phyloP scores from a whole-genome alignment of 2,888 invertebrate genomes.

The Phortica okadai region DNA sequence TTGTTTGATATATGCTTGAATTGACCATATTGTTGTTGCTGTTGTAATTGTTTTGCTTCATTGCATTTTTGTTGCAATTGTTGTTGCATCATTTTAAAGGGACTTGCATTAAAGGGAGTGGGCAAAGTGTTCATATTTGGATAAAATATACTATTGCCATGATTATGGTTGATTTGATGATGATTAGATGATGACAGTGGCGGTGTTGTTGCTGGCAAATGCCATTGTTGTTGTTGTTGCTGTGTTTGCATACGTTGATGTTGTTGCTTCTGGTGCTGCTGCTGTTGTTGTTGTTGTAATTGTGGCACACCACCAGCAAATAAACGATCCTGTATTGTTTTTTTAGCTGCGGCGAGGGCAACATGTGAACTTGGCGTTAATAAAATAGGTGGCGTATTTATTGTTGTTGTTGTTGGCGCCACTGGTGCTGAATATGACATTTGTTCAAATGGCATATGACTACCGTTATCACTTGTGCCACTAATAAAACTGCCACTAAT shows the following conservation, averaged over 20 bases:
- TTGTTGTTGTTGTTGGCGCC: conserved; percentile 43
- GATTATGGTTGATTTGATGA: conserved; percentile 39
- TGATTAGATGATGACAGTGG: conserved; percentile 36
- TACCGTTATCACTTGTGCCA: conserved; percentile 78
- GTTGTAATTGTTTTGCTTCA: conserved; percentile 42
- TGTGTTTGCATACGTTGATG: conserved; percentile 32
- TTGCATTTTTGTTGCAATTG: conserved; percentile 60
- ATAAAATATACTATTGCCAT: conserved; percentile 60
- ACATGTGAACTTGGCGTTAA: conserved; percentile 57
- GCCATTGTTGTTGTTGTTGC: conserved; percentile 46
- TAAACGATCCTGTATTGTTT: conserved; percentile 68
- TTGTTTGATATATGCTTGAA: neutral
- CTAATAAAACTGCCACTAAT: conserved; percentile 51
- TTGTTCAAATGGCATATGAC: conserved; percentile 36
- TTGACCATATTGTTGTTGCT: conserved; percentile 46
- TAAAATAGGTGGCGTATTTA: conserved; percentile 51
- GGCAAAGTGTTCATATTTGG: conserved; percentile 36
- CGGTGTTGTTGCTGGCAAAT: conserved; percentile 48
- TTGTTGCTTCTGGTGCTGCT: conserved; percentile 39
- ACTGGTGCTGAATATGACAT: conserved; percentile 47
- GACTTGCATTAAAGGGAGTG: conserved; percentile 33
- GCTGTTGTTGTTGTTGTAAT: conserved; percentile 46
- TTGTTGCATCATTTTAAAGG: conserved; percentile 59
- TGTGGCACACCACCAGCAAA: conserved; percentile 49
- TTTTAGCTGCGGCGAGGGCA: conserved; percentile 74